Conservation (phyloP, 1,140 invertebrate genomes). For the Calosoma granatense region DNA sequence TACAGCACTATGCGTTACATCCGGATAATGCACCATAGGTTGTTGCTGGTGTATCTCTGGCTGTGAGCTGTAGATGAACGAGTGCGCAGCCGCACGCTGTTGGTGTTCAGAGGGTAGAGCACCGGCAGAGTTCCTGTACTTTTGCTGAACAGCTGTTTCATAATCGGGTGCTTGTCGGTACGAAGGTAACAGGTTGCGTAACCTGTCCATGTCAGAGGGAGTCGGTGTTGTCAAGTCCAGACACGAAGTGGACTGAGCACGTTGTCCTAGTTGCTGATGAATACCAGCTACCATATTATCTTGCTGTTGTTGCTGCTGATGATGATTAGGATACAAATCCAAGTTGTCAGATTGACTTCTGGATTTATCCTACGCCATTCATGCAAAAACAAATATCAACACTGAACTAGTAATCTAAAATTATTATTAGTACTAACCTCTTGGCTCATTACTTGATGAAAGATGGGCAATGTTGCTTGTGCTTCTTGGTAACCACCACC, state of each 20-base stretch:
- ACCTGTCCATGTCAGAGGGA: conserved; percentile 37
- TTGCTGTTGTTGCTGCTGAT: conserved; percentile 17
- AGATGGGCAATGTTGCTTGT: conserved; percentile 26
- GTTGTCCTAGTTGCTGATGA: conserved; percentile 30
- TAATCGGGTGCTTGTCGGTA: conserved; percentile 91
- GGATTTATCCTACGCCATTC: background rate
- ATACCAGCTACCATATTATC: conserved; percentile 28
- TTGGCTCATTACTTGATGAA: conserved; percentile 10
- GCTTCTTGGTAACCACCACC: conserved; percentile 18
- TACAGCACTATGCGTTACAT: conserved; percentile 43
- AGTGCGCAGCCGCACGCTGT: conserved; percentile 17
- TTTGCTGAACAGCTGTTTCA: conserved; percentile 81
- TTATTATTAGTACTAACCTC: background rate
- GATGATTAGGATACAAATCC: conserved; percentile 13
- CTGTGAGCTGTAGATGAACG: conserved; percentile 49
- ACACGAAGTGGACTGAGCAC: conserved; percentile 59
- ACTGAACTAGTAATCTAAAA: background rate
- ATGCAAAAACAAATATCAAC: background rate
- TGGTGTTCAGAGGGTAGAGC: conserved; percentile 21
- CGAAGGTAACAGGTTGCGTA: conserved; percentile 67
- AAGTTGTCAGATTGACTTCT: conserved; percentile 5
- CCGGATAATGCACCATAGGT: conserved; percentile 41
- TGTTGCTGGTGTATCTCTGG: conserved; percentile 48
- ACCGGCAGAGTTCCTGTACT: conserved; percentile 46
- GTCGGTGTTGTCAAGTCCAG: conserved; percentile 49